Conservation (phyloP, 2,797 vertebrate genomes). For the Danio albolineatus region DNA sequence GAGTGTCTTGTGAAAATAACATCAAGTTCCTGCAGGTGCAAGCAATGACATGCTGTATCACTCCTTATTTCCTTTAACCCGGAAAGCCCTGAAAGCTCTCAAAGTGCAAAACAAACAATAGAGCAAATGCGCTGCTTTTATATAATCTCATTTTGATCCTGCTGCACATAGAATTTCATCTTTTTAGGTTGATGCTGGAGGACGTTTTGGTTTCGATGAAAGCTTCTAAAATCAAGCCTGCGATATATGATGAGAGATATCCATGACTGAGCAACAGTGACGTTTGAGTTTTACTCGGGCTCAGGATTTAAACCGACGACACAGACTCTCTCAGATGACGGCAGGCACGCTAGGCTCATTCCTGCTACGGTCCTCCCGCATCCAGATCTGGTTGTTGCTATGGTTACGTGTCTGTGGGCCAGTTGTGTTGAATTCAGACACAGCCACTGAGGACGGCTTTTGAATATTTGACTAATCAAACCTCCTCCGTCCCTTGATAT, state of each 20-base stretch:
- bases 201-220: background rate
- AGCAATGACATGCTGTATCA: constrained; percentile 13
- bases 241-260: constrained; percentile 38
- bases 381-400: constrained; percentile 60
- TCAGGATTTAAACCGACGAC: constrained; percentile 50
- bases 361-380: constrained; percentile 54
- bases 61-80: constrained; percentile 9
- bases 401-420: constrained; percentile 67
- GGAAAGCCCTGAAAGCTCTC: constrained; percentile 6
- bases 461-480: constrained; percentile 51
- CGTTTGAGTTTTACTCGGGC: constrained; percentile 36
- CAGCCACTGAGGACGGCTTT: constrained; percentile 54
- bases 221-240: constrained; percentile 25
- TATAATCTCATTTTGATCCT: constrained; percentile 27
- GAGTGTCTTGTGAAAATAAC: constrained; percentile 12
- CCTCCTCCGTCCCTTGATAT: constrained; percentile 29
- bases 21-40: constrained; percentile 19
- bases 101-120: constrained; percentile 28
- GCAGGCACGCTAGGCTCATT: constrained; percentile 6
- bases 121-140: constrained; percentile 24
- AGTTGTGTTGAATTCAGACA: constrained; percentile 61
- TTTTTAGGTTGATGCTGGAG: constrained; percentile 29
- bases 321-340: constrained; percentile 10
- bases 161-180: background rate
- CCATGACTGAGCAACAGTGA: constrained; percentile 53